Conservation (phyloP, 2,797 vertebrate genomes). For the Melanotaenia parkinsoni region DNA sequence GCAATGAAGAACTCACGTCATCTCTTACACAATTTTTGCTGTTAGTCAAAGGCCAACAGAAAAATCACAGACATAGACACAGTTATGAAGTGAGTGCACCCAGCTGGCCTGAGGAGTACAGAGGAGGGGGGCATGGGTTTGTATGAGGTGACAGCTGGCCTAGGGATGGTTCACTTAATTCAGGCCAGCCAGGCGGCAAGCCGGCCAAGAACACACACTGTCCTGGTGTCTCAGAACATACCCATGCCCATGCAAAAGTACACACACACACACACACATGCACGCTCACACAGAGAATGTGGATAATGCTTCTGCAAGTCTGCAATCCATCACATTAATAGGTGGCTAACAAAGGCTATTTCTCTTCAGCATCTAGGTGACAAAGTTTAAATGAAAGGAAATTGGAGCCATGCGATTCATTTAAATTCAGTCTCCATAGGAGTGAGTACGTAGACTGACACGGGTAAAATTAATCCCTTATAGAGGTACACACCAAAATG, state of each 20-base stretch:
- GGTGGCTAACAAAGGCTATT: slow-evolving; percentile 45
- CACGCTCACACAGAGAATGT: slow-evolving; percentile 1
- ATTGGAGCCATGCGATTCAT: slow-evolving; percentile 40
- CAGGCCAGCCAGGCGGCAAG: slow-evolving; percentile 52
- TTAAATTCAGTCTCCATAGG: slow-evolving; percentile 13
- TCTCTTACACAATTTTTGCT: slow-evolving; percentile 24
- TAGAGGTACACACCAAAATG: background rate
- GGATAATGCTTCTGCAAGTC: slow-evolving; percentile 36
- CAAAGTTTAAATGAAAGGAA: slow-evolving; percentile 49
- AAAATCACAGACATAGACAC: slow-evolving; percentile 34
- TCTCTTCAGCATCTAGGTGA: slow-evolving; percentile 40
- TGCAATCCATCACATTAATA: slow-evolving; percentile 64
- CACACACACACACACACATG: slow-evolving; percentile 1
- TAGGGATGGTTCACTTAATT: slow-evolving; percentile 68
- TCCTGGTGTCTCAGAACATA: slow-evolving; percentile 57
- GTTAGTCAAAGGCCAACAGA: slow-evolving; percentile 37
- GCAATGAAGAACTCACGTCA: slow-evolving; percentile 22
- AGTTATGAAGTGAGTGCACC: slow-evolving; percentile 42
- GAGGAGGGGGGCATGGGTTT: slow-evolving; percentile 10
- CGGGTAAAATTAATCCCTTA: background rate
- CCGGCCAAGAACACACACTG: slow-evolving; percentile 61
- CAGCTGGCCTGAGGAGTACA: slow-evolving; percentile 52
- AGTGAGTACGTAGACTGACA: background rate
- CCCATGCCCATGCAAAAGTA: slow-evolving; percentile 12
- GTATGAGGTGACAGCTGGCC: slow-evolving; percentile 72